Percentiles rank a stretch among this genome's conserved stretches.
Evolutionary conservation across 2,113 vertebrate genomes (phyloP).

Genomic region (Misgurnus anguillicaudatus): DNA sequence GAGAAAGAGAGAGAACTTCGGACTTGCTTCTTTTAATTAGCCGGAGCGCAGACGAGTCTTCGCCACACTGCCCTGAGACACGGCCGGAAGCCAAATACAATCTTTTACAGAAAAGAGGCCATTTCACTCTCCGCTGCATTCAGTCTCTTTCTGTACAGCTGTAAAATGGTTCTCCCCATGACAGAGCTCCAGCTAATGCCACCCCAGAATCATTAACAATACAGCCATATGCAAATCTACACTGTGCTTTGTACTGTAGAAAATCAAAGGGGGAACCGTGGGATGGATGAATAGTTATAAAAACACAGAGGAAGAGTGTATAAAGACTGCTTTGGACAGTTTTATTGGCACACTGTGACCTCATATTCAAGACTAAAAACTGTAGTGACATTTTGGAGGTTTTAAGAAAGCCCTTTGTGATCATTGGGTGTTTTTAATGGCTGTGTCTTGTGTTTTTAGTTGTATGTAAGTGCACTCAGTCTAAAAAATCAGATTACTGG

Average conservation of each 20-base stretch:
- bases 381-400: too few relatives aligned
- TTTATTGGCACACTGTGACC: too few relatives aligned
- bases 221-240: constrained; percentile 29
- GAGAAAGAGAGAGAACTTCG: constrained; percentile 55
- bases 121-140: constrained; percentile 49
- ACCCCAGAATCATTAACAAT: constrained; percentile 23
- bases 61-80: neutral
- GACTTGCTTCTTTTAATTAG: constrained; percentile 50
- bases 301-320: too few relatives aligned
- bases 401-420: too few relatives aligned
- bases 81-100: neutral
- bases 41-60: neutral
- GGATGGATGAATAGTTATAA: too few relatives aligned
- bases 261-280: too few relatives aligned
- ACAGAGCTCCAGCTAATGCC: constrained; percentile 5
- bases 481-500: too few relatives aligned
- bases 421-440: too few relatives aligned
- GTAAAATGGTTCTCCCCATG: constrained; percentile 10
- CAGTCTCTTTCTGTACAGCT: constrained; percentile 10
- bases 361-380: too few relatives aligned
- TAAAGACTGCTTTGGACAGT: neutral
- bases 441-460: too few relatives aligned
- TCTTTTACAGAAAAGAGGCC: constrained; percentile 23
- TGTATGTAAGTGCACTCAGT: too few relatives aligned
- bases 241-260: neutral